Base-by-base conservation (phyloP, 2,888 invertebrate genomes). In the Stomorhina lunata region DNA sequence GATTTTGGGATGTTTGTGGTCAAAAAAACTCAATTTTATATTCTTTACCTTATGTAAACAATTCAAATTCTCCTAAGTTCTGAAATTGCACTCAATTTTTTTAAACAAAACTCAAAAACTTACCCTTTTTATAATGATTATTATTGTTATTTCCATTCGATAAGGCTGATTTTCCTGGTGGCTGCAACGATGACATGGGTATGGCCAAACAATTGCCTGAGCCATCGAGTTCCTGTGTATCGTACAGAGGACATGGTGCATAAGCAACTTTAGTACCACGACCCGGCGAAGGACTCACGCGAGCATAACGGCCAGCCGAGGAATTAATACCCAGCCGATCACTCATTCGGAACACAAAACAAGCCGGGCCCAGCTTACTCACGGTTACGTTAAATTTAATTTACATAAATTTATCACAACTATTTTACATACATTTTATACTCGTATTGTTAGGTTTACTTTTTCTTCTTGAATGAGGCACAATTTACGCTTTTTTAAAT, bases 201-300 rank as follows among this genome's bases (percentile, higher is more conserved):
- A 91, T 91, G 82, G 91, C 91, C 75, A 91, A 85, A 80, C 90
- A 90, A 79, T 90, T 91, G 75, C 90, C 87, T n/a, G n/a, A 27
- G 86, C 85, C 45, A 89, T 89, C 88, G 63, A 89, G 87, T 84
- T 91, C 90, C 73, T 90, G 90, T 37, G 89, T 89, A 85, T 91
- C 91, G 17, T 88, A 88, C 84, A 90, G 88, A 43, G 91, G 91
- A 84, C 91, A 91, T 69, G 91, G 89, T 80, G 90, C 88, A 83
- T 91, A 91, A 32, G 91, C 91, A 79, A 91, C 88, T 85, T 90
- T 89, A 78, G 90, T 89, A 72, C 90, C 89, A 68, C 90, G 89
- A 76, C 90, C 90, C 78, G 91, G 91, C 73, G 90, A 89, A 37
- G 91, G 91, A 84, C 91, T 91, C 75, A 91, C 90, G 69, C 91